These are phyloP conservation scores for Xenus cinereus DNA, from an alignment of 2,113 vertebrate species.

Conservation along the genomic window DNA sequence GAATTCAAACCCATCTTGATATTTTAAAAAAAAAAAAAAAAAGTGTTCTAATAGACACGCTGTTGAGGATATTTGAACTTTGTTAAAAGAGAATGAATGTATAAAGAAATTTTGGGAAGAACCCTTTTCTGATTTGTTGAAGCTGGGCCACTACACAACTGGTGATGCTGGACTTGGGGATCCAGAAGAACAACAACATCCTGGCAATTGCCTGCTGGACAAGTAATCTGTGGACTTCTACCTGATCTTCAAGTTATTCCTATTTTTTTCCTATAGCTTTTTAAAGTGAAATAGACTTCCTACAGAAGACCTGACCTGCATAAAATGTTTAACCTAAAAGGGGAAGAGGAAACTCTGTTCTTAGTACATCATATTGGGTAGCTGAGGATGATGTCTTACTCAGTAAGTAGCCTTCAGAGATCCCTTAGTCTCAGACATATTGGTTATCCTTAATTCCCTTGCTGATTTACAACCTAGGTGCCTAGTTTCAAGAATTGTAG, in stretches of 20 bases:
- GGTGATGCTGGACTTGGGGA: neutral
- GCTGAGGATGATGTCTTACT: neutral
- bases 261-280: neutral
- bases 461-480: neutral
- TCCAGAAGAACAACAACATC: neutral
- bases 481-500: neutral
- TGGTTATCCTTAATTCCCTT: neutral
- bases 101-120: neutral
- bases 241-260: neutral
- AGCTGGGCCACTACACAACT: neutral
- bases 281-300: neutral
- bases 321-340: neutral
- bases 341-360: neutral
- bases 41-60: neutral
- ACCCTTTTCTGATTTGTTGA: neutral
- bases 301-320: neutral
- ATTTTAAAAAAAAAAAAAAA: neutral
- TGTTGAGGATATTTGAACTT: neutral
- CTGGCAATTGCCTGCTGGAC: neutral
- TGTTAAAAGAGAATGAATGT: neutral
- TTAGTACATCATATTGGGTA: neutral
- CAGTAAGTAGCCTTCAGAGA: neutral
- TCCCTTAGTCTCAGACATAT: neutral
- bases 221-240: neutral
- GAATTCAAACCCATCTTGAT: neutral